Base-by-base conservation (phyloP, 2,797 vertebrate species). In the Tokudaia muenninki region DNA sequence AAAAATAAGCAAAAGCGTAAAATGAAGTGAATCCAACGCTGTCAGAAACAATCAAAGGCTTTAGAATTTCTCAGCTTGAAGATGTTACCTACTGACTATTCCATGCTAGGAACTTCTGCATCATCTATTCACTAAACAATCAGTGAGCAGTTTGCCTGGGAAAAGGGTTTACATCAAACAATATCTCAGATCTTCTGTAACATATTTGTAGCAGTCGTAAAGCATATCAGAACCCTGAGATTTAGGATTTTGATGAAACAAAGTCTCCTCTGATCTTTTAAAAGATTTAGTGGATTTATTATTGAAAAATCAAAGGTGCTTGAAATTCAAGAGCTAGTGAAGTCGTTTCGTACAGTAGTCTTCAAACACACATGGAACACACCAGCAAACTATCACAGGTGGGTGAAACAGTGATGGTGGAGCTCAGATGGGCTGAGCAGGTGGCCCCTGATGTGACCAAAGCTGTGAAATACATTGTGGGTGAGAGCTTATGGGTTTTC, bases 401-500 rank as follows among this genome's bases (percentile, higher is more conserved):
- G 13, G 31, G 9, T 0, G 34, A 22, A 6, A 34, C 0, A 5
- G 52, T 50, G 61, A 19, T n/a, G 1, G 22, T 13, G 10, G 19
- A 37, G 13, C 52, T n/a, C 52, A n/a, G 6, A 22, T 0, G 2
- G 19, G 21, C 55, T 81, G 29, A 93, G 26, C 75, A 87, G 59
- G 22, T 14, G 21, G 16, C 4, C 12, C 7, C 14, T 72, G 41
- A 34, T 22, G 8, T 26, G 50, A 75, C 67, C 67, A 91, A 88
- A 44, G 19, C 14, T 29, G 29, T 47, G 17, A 65, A 79, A 44
- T 47, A 17, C 55, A 41, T 3, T 4, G 8, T 1, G 6, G 24
- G 4, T 14, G 10, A 0, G 0, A n/a, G 0, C 1, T 41, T 52
- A 12, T 0, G 44, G 37, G 12, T 3, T 0, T 34, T 89, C 50